phyloP scores from a whole-genome alignment of 2,888 invertebrate species.

The Hirtodrosophila alboralis region DNA sequence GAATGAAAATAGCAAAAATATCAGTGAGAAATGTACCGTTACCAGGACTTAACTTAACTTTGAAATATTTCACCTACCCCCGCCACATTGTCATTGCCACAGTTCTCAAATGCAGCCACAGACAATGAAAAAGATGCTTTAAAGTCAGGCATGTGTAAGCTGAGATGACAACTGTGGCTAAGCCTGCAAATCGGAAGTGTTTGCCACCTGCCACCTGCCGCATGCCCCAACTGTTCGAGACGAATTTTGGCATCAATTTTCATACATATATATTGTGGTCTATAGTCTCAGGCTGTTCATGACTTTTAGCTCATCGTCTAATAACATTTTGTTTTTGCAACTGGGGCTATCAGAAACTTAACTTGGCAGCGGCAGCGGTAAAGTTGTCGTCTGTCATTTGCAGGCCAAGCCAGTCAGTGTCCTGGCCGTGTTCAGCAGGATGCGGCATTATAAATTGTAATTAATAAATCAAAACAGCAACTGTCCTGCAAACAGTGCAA shows the following conservation, averaged over 20 bases:
- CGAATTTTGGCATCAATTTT: too few relatives aligned
- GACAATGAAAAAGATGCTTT: background rate
- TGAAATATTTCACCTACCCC: background rate
- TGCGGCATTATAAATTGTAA: conserved; percentile 71
- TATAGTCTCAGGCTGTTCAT: conserved; percentile 19
- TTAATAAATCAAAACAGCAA: conserved; percentile 74
- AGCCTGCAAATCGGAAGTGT: conserved; percentile 21
- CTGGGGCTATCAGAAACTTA: conserved; percentile 46
- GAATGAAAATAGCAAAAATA: too few relatives aligned
- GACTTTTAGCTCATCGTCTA: conserved; percentile 42
- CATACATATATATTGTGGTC: background rate
- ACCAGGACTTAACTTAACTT: too few relatives aligned
- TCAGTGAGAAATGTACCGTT: too few relatives aligned
- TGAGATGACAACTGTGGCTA: conserved; percentile 37
- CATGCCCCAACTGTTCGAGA: conserved; percentile 6
- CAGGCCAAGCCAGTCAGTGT: conserved; percentile 42
- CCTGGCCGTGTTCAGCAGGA: conserved; percentile 15
- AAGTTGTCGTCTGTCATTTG: conserved; percentile 58
- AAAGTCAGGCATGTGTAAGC: conserved; percentile 33
- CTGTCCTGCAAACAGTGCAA: conserved; percentile 35
- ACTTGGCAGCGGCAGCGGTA: conserved; percentile 20
- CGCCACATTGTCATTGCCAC: too few relatives aligned
- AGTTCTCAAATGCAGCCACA: too few relatives aligned
- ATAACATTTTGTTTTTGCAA: conserved; percentile 30
- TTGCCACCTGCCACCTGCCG: conserved; percentile 29